These are phyloP conservation scores for Nematostella vectensis DNA, from an alignment of 92 coral and sea anemone species.

Conservation along the genomic window DNA sequence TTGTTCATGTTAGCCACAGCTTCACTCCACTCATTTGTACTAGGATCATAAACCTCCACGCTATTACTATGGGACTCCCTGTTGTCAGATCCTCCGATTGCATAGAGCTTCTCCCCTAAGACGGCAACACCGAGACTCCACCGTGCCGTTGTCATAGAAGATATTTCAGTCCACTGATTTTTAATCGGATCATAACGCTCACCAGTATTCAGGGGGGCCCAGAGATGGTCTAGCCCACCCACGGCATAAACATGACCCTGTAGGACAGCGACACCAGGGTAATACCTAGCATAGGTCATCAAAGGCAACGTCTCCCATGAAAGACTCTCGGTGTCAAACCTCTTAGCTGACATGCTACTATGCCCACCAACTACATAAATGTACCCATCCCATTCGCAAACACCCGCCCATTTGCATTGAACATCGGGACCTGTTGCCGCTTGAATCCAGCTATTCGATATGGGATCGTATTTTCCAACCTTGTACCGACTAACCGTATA, in stretches of 20 bases:
- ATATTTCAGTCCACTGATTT: conserved; percentile 82
- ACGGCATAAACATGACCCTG: conserved; percentile 90
- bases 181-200: conserved; percentile 72
- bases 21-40: conserved; percentile 66
- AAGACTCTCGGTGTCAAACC: conserved; percentile 83
- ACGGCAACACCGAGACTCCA: conserved; percentile 99
- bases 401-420: conserved; percentile 99
- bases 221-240: conserved; percentile 96
- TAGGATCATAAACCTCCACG: conserved; percentile 86
- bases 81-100: conserved; percentile 96
- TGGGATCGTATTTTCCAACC: conserved; percentile 98
- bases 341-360: conserved; percentile 97
- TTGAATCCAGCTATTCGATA: conserved; percentile 87
- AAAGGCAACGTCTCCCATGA: conserved; percentile 80
- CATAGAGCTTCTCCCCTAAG: conserved; percentile 67
- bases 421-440: conserved; percentile 96
- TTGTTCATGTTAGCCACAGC: conserved; percentile 86
- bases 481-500: conserved; percentile 97
- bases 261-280: conserved; percentile 97
- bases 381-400: conserved; percentile 82
- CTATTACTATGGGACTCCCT: conserved; percentile 84
- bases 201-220: conserved; percentile 94
- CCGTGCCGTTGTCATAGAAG: conserved; percentile 84
- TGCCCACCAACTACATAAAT: conserved; percentile 98
- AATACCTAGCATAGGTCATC: conserved; percentile 95